Evolutionary conservation across 1,140 invertebrate species (phyloP).

Genomic region (Vanessa tameamea): DNA sequence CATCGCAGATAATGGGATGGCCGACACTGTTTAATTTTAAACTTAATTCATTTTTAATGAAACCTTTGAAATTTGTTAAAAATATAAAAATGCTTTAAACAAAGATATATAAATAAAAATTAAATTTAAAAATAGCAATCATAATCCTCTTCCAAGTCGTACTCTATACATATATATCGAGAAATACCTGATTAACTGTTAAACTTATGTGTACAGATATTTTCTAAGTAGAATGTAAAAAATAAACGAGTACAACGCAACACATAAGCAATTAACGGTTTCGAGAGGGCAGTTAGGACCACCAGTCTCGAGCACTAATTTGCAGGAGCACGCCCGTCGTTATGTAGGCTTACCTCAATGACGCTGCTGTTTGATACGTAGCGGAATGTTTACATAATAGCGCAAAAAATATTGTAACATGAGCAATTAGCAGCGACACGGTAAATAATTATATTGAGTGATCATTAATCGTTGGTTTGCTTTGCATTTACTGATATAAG

Average conservation of each 20-base stretch:
- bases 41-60: conserved; percentile 39
- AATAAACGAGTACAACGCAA: not conserved
- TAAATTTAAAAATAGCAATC: too few relatives aligned
- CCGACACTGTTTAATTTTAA: conserved; percentile 48
- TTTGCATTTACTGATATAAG: too few relatives aligned
- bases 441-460: not conserved
- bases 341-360: conserved; percentile 18
- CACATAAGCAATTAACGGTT: conserved; percentile 31
- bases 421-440: not conserved
- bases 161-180: too few relatives aligned
- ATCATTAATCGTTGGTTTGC: too few relatives aligned
- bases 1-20: conserved; percentile 67
- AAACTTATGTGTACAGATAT: too few relatives aligned
- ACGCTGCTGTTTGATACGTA: conserved; percentile 1
- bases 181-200: too few relatives aligned
- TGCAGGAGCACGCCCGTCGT: conserved; percentile 11
- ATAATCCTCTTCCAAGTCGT: too few relatives aligned
- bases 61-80: not conserved
- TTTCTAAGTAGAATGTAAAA: not conserved
- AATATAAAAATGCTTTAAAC: too few relatives aligned
- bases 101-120: too few relatives aligned
- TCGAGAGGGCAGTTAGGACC: conserved; percentile 30
- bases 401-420: not conserved
- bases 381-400: conserved; percentile 2
- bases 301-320: conserved; percentile 29